A percentile compares a stretch with the other conserved stretches of the same genome.
These are phyloP conservation scores for Hyles lineata DNA, from an alignment of 2,888 invertebrate species.

Conservation along the genomic window DNA sequence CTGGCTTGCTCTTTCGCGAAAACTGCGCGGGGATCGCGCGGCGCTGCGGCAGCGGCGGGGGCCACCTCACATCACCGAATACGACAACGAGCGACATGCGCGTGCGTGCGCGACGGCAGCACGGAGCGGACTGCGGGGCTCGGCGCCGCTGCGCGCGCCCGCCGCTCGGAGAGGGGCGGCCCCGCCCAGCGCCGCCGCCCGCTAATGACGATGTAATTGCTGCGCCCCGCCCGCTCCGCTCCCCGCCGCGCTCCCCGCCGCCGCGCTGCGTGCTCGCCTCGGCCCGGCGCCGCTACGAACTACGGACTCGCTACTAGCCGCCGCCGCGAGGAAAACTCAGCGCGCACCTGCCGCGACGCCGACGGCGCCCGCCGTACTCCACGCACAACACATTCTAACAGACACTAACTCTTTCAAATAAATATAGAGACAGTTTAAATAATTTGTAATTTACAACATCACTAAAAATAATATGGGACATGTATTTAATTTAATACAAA, in stretches of 20 bases:
- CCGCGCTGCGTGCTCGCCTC: constrained; percentile 31
- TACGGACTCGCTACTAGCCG: constrained; percentile 29
- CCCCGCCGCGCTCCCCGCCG: constrained; percentile 37
- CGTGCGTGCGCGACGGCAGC: constrained; percentile 86
- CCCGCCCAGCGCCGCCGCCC: constrained; percentile 76
- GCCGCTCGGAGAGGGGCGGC: constrained; percentile 62
- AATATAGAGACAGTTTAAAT: too few species aligned
- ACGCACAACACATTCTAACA: background rate
- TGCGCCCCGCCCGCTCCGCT: constrained; percentile 59
- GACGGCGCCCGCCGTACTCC: constrained; percentile 13
- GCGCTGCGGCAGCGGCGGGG: constrained; percentile 80
- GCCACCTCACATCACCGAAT: constrained; percentile 82
- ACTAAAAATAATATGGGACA: too few species aligned
- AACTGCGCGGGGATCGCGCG: constrained; percentile 80
- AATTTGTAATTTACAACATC: too few species aligned
- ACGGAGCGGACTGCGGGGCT: constrained; percentile 79
- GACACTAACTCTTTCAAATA: background rate
- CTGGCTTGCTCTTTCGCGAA: constrained; percentile 79
- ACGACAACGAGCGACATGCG: constrained; percentile 83
- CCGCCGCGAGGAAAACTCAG: constrained; percentile 37
- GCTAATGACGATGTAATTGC: constrained; percentile 71
- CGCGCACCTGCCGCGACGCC: constrained; percentile 29
- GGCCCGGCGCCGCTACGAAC: constrained; percentile 28
- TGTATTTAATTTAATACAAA: too few species aligned
- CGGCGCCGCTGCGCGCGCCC: constrained; percentile 72